Evolutionary conservation across 1,140 invertebrate species (phyloP).

Genomic region (Ostrea edulis): DNA sequence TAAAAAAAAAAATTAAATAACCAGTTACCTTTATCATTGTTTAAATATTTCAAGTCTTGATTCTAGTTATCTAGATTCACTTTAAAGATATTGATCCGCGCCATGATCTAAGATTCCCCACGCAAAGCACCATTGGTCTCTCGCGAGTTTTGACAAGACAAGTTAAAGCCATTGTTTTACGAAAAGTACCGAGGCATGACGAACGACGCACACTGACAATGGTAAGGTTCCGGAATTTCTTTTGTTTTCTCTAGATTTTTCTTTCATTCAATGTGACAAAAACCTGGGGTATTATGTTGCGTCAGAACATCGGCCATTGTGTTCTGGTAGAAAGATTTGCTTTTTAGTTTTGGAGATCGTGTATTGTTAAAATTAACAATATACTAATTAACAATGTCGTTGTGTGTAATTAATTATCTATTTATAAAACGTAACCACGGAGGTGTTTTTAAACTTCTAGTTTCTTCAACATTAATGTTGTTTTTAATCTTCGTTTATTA

Average conservation of each 20-base stretch:
- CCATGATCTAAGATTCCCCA: no score
- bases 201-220: not conserved
- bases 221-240: constrained; percentile 7
- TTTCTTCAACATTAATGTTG: no score
- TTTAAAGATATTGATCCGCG: not conserved
- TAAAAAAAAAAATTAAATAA: no score
- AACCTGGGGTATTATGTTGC: not conserved
- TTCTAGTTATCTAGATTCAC: no score
- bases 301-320: not conserved
- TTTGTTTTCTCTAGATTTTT: not conserved
- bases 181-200: not conserved
- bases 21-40: not conserved
- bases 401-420: not conserved
- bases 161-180: not conserved
- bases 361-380: not conserved
- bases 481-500: no score
- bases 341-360: not conserved
- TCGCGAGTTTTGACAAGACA: not conserved
- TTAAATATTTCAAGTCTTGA: not conserved
- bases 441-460: not conserved
- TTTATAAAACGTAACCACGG: not conserved
- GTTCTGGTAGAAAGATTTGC: not conserved
- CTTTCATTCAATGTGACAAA: not conserved
- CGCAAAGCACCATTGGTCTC: not conserved
- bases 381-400: not conserved